A percentile compares a stretch with the other conserved stretches of the same genome.
Evolutionary conservation across 2,797 vertebrate species (phyloP).

Genomic region (Pseudochirops corinnae): DNA sequence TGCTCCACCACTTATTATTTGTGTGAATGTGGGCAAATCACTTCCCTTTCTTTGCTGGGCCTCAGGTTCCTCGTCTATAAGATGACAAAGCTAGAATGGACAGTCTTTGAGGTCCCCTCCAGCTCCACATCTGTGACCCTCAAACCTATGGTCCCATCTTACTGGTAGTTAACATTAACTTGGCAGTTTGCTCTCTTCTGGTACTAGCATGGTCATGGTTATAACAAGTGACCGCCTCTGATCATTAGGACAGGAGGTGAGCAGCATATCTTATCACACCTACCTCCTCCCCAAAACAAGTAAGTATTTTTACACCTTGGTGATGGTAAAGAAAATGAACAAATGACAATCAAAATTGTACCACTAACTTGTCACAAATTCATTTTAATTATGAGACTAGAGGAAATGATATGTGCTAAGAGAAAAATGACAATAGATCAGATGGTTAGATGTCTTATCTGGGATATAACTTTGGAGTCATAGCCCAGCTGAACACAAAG

Average conservation of each 20-base stretch:
- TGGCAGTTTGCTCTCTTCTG: not conserved
- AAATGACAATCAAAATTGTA: not conserved
- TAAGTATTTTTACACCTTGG: not conserved
- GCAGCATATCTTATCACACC: not conserved
- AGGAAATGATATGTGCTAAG: not conserved
- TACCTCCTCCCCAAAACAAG: not conserved
- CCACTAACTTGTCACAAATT: not conserved
- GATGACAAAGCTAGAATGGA: not conserved
- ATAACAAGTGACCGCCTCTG: not conserved
- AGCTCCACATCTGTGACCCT: not conserved
- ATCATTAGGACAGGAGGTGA: not conserved
- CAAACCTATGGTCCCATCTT: not conserved
- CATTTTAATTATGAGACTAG: not conserved
- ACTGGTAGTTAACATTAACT: not conserved
- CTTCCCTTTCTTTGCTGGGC: not conserved
- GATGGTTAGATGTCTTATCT: conserved; percentile 34
- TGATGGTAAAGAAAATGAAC: not conserved
- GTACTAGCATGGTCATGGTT: not conserved
- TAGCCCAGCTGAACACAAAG: not conserved
- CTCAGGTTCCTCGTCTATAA: not conserved
- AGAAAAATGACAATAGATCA: not conserved
- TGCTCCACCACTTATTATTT: not conserved
- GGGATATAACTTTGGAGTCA: conserved; percentile 31
- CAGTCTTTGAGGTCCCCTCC: not conserved
- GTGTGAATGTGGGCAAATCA: not conserved